Evolutionary conservation across 2,113 vertebrate genomes (phyloP).

Genomic region (western clawed frog (Xenopus tropicalis)): DNA sequence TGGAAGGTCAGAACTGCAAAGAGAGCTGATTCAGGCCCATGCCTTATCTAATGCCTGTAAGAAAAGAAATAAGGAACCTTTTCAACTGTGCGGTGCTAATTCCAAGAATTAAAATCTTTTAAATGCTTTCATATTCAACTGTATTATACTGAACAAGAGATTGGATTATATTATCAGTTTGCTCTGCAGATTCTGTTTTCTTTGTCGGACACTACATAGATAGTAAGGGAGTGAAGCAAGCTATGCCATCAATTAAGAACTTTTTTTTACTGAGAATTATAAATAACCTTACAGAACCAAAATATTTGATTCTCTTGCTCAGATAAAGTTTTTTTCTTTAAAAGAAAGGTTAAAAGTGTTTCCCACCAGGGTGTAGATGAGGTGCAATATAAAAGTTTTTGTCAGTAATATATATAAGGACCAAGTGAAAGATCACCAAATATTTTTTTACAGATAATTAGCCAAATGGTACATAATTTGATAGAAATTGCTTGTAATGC

Average conservation of each 20-base stretch:
- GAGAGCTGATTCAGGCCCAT: too few species aligned
- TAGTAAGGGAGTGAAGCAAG: neutral
- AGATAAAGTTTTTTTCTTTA: neutral
- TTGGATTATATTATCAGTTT: constrained; percentile 2
- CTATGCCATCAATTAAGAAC: too few species aligned
- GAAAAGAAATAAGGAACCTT: too few species aligned
- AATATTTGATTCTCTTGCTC: neutral
- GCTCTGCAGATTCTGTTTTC: neutral
- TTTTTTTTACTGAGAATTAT: neutral
- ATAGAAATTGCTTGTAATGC: too few species aligned
- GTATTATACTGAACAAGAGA: too few species aligned
- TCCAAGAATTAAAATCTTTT: too few species aligned
- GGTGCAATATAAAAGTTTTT: neutral
- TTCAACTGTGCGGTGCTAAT: too few species aligned
- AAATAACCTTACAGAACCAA: constrained; percentile 2
- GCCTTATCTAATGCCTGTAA: too few species aligned
- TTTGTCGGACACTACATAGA: neutral
- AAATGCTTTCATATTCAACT: too few species aligned
- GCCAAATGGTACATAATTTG: too few species aligned
- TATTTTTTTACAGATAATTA: too few species aligned
- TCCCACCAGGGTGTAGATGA: neutral
- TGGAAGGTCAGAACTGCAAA: too few species aligned
- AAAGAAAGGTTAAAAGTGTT: neutral
- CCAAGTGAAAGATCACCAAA: neutral
- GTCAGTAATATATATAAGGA: neutral